These are phyloP conservation scores for Tylochromis polylepis DNA, from an alignment of 2,113 vertebrate species.

Conservation along the genomic window DNA sequence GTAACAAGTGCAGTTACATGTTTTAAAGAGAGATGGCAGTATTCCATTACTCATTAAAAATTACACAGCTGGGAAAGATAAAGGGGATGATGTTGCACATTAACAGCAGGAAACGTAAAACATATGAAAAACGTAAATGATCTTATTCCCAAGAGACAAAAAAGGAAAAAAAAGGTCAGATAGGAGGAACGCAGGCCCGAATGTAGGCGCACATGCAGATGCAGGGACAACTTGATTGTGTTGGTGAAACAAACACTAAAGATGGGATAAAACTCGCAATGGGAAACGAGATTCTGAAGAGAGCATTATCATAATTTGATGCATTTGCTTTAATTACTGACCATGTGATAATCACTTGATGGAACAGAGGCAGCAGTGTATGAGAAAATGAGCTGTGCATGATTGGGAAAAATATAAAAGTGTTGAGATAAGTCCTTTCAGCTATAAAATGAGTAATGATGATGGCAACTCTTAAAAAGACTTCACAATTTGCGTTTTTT, in stretches of 20 bases:
- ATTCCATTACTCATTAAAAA: conserved; percentile 37
- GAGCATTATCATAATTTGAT: conserved; percentile 29
- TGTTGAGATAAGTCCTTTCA: conserved; percentile 3
- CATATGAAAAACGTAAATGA: conserved; percentile 31
- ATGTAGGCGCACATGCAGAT: not conserved
- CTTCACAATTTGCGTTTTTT: conserved; percentile 27
- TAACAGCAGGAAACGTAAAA: conserved; percentile 2
- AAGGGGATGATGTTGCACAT: not conserved
- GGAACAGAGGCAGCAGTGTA: not conserved
- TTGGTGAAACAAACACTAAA: not conserved
- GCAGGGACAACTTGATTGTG: not conserved
- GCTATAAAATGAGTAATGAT: conserved; percentile 16
- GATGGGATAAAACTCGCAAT: not conserved
- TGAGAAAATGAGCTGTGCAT: not conserved
- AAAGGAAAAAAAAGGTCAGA: not conserved
- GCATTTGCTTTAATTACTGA: conserved; percentile 37
- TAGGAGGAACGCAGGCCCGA: not conserved
- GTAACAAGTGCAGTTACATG: conserved; percentile 20
- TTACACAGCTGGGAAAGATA: not conserved
- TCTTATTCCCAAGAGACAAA: conserved; percentile 10
- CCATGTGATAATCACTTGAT: conserved; percentile 40
- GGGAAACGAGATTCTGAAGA: conserved; percentile 13
- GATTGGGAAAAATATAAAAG: not conserved
- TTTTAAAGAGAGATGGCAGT: conserved; percentile 64
- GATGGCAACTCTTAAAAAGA: conserved; percentile 17